Percentiles rank a stretch among this genome's conserved stretches.
phyloP scores from a whole-genome alignment of 1,140 invertebrate species.

The Zaprionus ghesquierei region DNA sequence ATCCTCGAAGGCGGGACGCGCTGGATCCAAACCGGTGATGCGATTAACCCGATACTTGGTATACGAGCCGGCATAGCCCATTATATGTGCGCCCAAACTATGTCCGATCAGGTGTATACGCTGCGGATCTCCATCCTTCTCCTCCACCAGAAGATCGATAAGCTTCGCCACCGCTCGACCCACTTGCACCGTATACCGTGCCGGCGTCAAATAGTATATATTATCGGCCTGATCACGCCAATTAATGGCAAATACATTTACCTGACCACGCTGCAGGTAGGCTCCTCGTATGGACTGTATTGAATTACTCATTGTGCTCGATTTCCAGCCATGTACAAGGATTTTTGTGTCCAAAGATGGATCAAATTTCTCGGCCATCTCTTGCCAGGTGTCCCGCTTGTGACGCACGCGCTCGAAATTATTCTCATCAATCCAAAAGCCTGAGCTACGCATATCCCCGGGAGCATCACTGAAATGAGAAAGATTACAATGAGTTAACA shows the following conservation, averaged over 20 bases:
- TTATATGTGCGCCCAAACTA: conserved; percentile 94
- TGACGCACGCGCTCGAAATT: conserved; percentile 70
- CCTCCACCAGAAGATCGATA: conserved; percentile 84
- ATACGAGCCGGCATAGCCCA: conserved; percentile 90
- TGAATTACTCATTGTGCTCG: conserved; percentile 70
- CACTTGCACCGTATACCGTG: conserved; percentile 86
- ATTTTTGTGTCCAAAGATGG: conserved; percentile 62
- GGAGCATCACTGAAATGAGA: conserved; percentile 33
- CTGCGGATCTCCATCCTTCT: conserved; percentile 83
- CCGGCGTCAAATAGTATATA: conserved; percentile 86
- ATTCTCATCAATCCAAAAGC: conserved; percentile 66
- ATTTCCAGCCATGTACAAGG: conserved; percentile 72
- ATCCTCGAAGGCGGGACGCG: conserved; percentile 88
- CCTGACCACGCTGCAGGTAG: conserved; percentile 84
- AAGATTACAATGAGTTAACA: background rate
- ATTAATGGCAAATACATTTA: conserved; percentile 88
- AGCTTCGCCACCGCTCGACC: conserved; percentile 86
- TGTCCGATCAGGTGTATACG: conserved; percentile 89
- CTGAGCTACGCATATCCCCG: conserved; percentile 39
- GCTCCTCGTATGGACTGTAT: conserved; percentile 83
- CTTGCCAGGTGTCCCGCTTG: conserved; percentile 79
- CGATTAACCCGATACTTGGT: conserved; percentile 84
- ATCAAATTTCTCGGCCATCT: conserved; percentile 73
- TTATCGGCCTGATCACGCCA: conserved; percentile 87
- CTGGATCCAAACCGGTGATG: conserved; percentile 90